A percentile compares a stretch with the other conserved stretches of the same genome.
Evolutionary conservation across 1,140 invertebrate genomes (phyloP).

Genomic region (Caenorhabditis elegans): WBcel235 BX284603.4:4748001-4748500

Average conservation of each 20-base stretch:
- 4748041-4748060: background rate
- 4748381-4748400: constrained; percentile 50
- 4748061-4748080: constrained; percentile 17
- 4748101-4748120: background rate
- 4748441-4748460: constrained; percentile 46
- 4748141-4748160: background rate
- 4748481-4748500: constrained; percentile 50
- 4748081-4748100: background rate
- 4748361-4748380: constrained; percentile 47
- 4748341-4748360: constrained; percentile 36
- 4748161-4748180: background rate
- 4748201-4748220: background rate
- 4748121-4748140: constrained; percentile 5
- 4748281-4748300: background rate
- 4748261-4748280: constrained; percentile 14
- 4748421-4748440: constrained; percentile 47
- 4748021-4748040: background rate
- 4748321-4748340: background rate
- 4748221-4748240: constrained; percentile 7
- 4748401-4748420: constrained; percentile 54
- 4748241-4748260: constrained; percentile 10
- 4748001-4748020: constrained; percentile 15
- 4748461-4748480: constrained; percentile 53
- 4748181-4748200: constrained; percentile 2
- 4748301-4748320: background rate